Evolutionary conservation across 2,888 invertebrate genomes (phyloP).

Genomic region (Platycheirus rosarum): DNA sequence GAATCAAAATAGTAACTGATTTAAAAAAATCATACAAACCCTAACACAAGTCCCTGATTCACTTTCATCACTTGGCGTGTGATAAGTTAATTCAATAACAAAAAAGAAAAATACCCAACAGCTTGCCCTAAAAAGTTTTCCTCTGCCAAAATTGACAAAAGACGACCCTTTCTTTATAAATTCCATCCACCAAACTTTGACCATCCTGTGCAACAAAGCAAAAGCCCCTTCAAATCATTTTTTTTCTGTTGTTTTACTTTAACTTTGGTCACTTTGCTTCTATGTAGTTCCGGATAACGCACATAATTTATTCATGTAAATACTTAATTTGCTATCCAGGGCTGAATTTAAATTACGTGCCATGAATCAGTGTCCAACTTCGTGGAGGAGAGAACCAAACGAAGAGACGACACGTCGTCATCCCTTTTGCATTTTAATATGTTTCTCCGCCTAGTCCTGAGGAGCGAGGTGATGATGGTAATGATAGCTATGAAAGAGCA

Average conservation of each 20-base stretch:
- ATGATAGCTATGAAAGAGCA: conserved; percentile 52
- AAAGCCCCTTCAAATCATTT: not conserved
- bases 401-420: conserved; percentile 47
- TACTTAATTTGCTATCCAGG: conserved; percentile 71
- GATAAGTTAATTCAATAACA: not conserved
- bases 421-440: conserved; percentile 69
- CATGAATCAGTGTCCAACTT: conserved; percentile 70
- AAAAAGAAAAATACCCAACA: conserved; percentile 1
- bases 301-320: conserved; percentile 74
- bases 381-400: conserved; percentile 13
- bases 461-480: conserved; percentile 61
- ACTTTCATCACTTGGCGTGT: not conserved
- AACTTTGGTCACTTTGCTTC: conserved; percentile 40
- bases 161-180: not conserved
- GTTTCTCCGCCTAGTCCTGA: conserved; percentile 20
- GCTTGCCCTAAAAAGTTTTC: not conserved
- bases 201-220: not conserved
- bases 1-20: not conserved
- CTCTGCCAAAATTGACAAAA: not conserved
- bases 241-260: not conserved
- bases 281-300: conserved; percentile 59
- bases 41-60: conserved; percentile 6
- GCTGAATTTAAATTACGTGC: conserved; percentile 73
- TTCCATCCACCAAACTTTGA: not conserved
- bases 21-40: conserved; percentile 1